Evolutionary conservation across 2,888 invertebrate genomes (phyloP).

Genomic region (Campoplex nolae): DNA sequence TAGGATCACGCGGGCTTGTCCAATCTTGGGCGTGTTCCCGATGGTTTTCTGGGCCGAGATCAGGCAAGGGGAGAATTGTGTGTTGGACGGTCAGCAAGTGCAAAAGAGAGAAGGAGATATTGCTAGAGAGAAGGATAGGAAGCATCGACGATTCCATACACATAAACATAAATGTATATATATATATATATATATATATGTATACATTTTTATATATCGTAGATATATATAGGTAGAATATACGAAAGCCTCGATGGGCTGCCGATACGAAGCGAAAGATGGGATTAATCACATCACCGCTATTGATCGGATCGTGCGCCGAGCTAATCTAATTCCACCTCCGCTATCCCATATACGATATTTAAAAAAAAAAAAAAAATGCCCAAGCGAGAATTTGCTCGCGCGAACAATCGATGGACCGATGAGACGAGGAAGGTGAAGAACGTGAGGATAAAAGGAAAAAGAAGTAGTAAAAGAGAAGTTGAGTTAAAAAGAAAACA

Average conservation of each 20-base stretch:
- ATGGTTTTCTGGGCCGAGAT: constrained; percentile 69
- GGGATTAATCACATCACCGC: constrained; percentile 83
- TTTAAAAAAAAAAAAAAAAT: constrained; percentile 17
- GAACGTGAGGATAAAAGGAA: constrained; percentile 54
- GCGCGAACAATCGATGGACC: constrained; percentile 48
- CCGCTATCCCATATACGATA: constrained; percentile 69
- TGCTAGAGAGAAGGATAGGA: constrained; percentile 10
- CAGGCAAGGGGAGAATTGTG: constrained; percentile 52
- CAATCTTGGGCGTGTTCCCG: constrained; percentile 65
- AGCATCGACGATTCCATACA: constrained; percentile 19
- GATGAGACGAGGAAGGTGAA: constrained; percentile 46
- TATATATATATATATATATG: constrained; percentile 1
- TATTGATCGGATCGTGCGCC: constrained; percentile 80
- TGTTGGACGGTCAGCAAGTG: constrained; percentile 43
- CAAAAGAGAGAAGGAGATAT: constrained; percentile 32
- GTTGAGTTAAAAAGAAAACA: constrained; percentile 13
- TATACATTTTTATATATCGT: constrained; percentile 25
- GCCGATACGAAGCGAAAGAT: constrained; percentile 77
- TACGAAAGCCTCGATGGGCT: constrained; percentile 73
- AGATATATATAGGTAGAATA: constrained; percentile 59
- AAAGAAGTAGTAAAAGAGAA: constrained; percentile 39
- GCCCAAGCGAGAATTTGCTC: constrained; percentile 48
- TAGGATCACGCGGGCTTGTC: constrained; percentile 59
- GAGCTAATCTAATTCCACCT: constrained; percentile 82
- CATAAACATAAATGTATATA: neutral